Conservation (phyloP, 92 coral and sea anemone species). For the Meandrina meandrites region DNA sequence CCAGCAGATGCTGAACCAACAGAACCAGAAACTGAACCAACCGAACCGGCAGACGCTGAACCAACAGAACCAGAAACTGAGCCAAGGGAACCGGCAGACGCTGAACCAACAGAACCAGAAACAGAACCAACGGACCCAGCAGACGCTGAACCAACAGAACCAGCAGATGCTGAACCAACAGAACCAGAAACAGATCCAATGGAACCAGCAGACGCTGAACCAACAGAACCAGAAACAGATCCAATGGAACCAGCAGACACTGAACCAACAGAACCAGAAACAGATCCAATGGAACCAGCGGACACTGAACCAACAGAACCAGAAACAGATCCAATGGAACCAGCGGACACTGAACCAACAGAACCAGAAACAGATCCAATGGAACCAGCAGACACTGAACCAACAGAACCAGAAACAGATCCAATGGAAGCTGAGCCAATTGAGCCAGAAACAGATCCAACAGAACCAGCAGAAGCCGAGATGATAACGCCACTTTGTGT, state of each 20-base stretch:
- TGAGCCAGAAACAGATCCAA: too few relatives aligned
- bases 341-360: not conserved
- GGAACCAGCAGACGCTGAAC: too few relatives aligned
- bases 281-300: too few relatives aligned
- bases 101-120: not conserved
- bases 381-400: too few relatives aligned
- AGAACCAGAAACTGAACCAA: not conserved
- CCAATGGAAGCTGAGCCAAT: too few relatives aligned
- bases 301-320: not conserved
- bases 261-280: too few relatives aligned
- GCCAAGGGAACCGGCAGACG: not conserved
- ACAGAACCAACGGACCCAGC: not conserved
- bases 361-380: too few relatives aligned
- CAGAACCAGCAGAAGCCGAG: too few relatives aligned
- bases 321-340: not conserved
- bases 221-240: too few relatives aligned
- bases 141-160: not conserved
- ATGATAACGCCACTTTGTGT: slow-evolving; percentile 19
- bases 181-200: too few relatives aligned
- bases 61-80: not conserved
- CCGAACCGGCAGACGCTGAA: not conserved
- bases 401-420: too few relatives aligned
- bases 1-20: not conserved
- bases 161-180: not conserved
- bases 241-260: too few relatives aligned